Conservation (phyloP, 2,113 vertebrate species). For the human (Homo sapiens) region GRCh38 chr11:113596501-113597000, state of each 20-base stretch:
- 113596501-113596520: neutral
- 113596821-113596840: neutral
- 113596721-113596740: neutral
- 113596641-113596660: neutral
- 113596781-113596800: neutral
- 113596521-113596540: neutral
- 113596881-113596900: too few relatives aligned
- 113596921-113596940: neutral
- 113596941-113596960: neutral
- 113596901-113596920: neutral
- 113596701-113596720: neutral
- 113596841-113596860: neutral
- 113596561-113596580: neutral
- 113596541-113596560: neutral
- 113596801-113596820: neutral
- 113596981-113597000: neutral
- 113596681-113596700: neutral
- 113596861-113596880: neutral
- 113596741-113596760: neutral
- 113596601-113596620: neutral
- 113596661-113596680: neutral
- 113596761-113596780: neutral
- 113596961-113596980: neutral
- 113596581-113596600: neutral
- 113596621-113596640: constrained; percentile 4